These are phyloP conservation scores for Solenopsis fugax DNA, from an alignment of 1,140 invertebrate genomes.

Conservation along the genomic window DNA sequence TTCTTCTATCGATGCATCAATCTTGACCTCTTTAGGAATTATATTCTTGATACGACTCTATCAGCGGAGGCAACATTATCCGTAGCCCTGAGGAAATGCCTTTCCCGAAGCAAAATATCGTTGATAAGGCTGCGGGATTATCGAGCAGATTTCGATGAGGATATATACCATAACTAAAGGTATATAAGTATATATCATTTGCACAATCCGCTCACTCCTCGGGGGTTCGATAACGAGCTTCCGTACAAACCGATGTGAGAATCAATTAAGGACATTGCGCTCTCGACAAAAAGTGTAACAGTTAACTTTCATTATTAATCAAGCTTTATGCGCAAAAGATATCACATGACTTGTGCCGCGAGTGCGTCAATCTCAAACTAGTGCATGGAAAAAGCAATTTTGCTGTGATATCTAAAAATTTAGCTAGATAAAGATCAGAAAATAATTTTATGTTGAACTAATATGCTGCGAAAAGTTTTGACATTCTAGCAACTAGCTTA, in stretches of 20 bases:
- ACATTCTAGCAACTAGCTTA: no score
- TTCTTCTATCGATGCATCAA: slow-evolving; percentile 30
- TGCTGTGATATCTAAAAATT: no score
- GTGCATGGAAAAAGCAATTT: no score
- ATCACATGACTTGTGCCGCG: not conserved
- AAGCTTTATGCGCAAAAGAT: not conserved
- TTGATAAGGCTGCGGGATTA: slow-evolving; percentile 15
- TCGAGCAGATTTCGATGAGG: not conserved
- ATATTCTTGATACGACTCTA: not conserved
- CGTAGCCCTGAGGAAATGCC: not conserved
- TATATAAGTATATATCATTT: slow-evolving; percentile 16
- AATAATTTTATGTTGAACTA: no score
- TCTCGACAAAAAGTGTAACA: not conserved
- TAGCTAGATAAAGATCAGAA: no score
- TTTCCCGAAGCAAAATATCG: not conserved
- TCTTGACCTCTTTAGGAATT: slow-evolving; percentile 45
- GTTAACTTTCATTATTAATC: slow-evolving; percentile 16
- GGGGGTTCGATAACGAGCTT: slow-evolving; percentile 10
- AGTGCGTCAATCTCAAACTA: not conserved
- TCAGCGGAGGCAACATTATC: not conserved
- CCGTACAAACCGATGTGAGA: not conserved
- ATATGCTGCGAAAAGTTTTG: no score
- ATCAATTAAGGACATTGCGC: not conserved
- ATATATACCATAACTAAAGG: not conserved
- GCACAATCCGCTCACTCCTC: not conserved